Evolutionary conservation across 2,113 vertebrate genomes (phyloP), one percentile per base, ranked within the genome.

Genomic region (Gadus chalcogrammus): DNA sequence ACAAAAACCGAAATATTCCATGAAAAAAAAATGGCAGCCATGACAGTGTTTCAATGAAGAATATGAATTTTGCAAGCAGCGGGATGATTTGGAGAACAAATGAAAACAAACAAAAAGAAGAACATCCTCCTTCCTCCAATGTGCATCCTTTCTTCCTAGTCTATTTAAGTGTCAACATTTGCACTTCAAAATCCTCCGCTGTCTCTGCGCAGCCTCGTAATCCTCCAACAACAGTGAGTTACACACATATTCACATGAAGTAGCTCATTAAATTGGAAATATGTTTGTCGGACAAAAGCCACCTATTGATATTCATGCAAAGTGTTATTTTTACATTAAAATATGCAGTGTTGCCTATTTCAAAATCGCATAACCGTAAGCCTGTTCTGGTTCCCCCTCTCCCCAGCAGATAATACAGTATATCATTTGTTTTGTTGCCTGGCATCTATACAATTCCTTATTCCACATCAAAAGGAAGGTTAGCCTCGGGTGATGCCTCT

Each of bases 251-350:
- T 79, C 71, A 69, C 53, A 67, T 52, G 70, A 77, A 82, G 68
- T 77, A 84, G 64, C 72, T 85, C 78, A 85, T 88, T 86, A 85
- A 82, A 82, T 53, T 75, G 81, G 42, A 82, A 82, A 77, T 79
- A 74, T 72, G 69, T 81, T 82, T 81, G 65, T 60, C 5, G 22
- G 63, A 70, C 69, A 28, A 58, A 73, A 75, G 64, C 63, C 16
- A 16, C 13, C n/a, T 22, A 74, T 70, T 81, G 76, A 82, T 82
- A 74, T 84, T 79, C 59, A 75, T 56, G 27, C 20, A 65, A 75
- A 72, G 70, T 70, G 67, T 76, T 74, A 79, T 81, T 85, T 84
- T 81, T 79, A 80, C 64, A 75, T 60, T 67, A 64, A 82, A 82
- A 80, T 81, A 80, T 87, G 78, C 63, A 69, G 69, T 67, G 28